Conservation (phyloP, 2,888 invertebrate genomes). For the Brachylomia viminalis region DNA sequence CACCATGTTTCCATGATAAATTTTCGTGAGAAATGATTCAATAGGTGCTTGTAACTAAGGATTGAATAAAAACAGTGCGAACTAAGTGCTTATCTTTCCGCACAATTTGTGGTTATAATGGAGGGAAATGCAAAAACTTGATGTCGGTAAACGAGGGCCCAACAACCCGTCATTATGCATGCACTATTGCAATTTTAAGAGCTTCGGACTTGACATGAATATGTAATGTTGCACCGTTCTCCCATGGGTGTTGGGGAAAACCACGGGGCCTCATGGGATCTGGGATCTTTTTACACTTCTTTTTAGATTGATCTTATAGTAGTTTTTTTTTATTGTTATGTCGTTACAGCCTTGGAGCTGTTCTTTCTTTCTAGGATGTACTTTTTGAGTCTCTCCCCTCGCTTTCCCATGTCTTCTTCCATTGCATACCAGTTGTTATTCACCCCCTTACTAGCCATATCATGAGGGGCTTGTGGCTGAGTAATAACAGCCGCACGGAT, state of each 20-base stretch:
- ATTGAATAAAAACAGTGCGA: slow-evolving; percentile 63
- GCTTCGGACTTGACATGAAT: slow-evolving; percentile 55
- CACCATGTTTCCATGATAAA: slow-evolving; percentile 27
- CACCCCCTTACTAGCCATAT: not conserved
- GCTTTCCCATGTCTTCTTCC: not conserved
- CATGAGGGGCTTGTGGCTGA: too few relatives aligned
- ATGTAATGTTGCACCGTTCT: slow-evolving; percentile 44
- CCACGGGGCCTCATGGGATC: slow-evolving; percentile 1
- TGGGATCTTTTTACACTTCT: not conserved
- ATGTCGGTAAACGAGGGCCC: slow-evolving; percentile 51
- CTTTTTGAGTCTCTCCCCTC: not conserved
- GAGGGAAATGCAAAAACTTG: slow-evolving; percentile 61
- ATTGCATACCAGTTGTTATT: not conserved
- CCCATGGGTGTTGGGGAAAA: slow-evolving; percentile 41
- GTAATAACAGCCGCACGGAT: too few relatives aligned
- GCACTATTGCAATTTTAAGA: slow-evolving; percentile 61
- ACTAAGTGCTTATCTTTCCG: slow-evolving; percentile 60
- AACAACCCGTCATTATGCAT: slow-evolving; percentile 57
- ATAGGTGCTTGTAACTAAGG: slow-evolving; percentile 32
- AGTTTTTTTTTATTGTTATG: not conserved
- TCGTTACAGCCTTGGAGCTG: not conserved
- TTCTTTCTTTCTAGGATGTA: not conserved
- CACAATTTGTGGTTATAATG: slow-evolving; percentile 60
- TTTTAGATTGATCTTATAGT: slow-evolving; percentile 1
- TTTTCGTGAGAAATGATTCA: slow-evolving; percentile 57